Percentiles rank a stretch among this genome's conserved stretches.
phyloP scores from a whole-genome alignment of 2,113 vertebrate genomes.

The Dromiciops gliroides region DNA sequence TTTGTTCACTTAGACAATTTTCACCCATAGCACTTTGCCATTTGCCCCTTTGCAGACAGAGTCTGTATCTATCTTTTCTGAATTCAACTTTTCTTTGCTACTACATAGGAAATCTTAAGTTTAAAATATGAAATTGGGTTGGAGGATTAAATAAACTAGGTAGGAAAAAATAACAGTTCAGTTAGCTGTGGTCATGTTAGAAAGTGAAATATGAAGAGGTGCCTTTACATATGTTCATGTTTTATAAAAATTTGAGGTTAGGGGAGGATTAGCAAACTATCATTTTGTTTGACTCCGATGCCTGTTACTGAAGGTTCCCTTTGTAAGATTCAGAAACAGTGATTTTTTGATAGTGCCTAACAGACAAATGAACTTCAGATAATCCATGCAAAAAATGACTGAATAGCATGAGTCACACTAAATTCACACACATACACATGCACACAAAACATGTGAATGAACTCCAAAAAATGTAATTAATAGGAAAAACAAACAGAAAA shows the following conservation, averaged over 20 bases:
- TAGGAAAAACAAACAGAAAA: not conserved
- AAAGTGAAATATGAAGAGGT: not conserved
- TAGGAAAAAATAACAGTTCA: not conserved
- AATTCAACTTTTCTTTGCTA: not conserved
- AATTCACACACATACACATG: not conserved
- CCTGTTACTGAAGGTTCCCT: not conserved
- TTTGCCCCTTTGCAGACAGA: not conserved
- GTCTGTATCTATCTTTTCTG: not conserved
- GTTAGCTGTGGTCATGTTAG: not conserved
- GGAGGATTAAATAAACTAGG: not conserved
- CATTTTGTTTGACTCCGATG: not conserved
- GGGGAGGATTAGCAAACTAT: not conserved
- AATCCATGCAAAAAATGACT: not conserved
- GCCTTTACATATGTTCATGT: not conserved
- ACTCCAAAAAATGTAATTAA: not conserved
- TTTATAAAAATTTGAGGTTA: not conserved
- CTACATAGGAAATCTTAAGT: not conserved
- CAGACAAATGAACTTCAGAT: not conserved
- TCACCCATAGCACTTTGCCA: not conserved
- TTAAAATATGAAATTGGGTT: not conserved
- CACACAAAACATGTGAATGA: not conserved
- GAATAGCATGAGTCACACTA: not conserved
- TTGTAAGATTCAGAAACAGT: not conserved
- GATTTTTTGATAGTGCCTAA: not conserved
- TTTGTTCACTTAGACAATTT: not conserved